Percentiles rank a stretch among this genome's conserved stretches.
These are phyloP conservation scores for Saguinus midas DNA, from an alignment of 2,113 vertebrate genomes.

Conservation along the genomic window DNA sequence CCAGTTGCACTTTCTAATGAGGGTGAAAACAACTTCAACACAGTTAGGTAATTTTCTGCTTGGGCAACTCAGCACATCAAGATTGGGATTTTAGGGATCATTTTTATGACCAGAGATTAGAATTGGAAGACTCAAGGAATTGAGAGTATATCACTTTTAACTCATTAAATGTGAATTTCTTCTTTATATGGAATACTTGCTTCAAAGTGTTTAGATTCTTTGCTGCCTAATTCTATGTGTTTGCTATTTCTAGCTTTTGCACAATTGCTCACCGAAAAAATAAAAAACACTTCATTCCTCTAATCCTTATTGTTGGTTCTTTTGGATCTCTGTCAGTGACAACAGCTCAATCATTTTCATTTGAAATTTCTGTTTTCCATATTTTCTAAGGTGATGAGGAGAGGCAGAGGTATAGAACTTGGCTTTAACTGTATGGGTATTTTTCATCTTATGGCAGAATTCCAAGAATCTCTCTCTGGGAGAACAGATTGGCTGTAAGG, in stretches of 20 bases:
- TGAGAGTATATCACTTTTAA: neutral
- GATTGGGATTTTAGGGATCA: neutral
- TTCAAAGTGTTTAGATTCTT: neutral
- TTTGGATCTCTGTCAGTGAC: conserved; percentile 48
- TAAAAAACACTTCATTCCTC: conserved; percentile 4
- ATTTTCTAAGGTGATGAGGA: conserved; percentile 48
- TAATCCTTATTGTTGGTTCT: conserved; percentile 4
- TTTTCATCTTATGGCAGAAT: conserved; percentile 53
- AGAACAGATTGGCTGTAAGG: conserved; percentile 20
- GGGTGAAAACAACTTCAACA: neutral
- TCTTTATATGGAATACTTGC: neutral
- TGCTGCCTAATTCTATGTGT: neutral
- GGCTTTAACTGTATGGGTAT: conserved; percentile 34
- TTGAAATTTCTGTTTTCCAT: conserved; percentile 63
- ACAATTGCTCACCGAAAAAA: neutral
- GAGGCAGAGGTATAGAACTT: conserved; percentile 34
- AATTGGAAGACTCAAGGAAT: neutral
- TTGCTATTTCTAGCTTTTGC: neutral
- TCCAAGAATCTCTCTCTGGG: conserved; percentile 49
- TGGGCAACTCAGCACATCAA: neutral
- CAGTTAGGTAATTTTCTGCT: neutral
- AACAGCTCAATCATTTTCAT: conserved; percentile 34
- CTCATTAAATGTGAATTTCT: conserved; percentile 3
- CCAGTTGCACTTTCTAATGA: neutral
- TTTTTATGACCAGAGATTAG: neutral